Conservation (phyloP, 2,888 invertebrate genomes). For the Rhyacophila evoluta region DNA sequence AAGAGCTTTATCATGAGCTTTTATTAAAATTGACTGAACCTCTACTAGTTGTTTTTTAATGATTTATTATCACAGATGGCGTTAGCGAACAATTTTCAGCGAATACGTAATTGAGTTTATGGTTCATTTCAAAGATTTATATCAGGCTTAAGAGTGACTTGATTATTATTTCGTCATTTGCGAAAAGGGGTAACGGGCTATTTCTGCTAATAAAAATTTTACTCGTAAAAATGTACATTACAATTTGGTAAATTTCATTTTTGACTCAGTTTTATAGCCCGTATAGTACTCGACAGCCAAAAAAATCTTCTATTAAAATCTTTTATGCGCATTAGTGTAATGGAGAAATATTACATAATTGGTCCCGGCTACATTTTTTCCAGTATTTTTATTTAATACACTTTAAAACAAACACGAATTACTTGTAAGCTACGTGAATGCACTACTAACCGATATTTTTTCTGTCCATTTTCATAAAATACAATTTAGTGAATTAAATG, state of each 20-base stretch:
- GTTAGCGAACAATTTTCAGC: conserved; percentile 24
- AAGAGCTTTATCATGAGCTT: not conserved
- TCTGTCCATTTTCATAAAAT: not conserved
- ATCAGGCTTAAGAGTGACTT: not conserved
- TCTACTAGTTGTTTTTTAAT: conserved; percentile 16
- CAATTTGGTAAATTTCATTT: conserved; percentile 5
- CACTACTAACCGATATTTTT: not conserved
- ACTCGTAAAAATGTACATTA: conserved; percentile 25
- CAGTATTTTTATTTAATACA: not conserved
- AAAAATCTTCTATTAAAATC: conserved; percentile 19
- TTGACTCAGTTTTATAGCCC: conserved; percentile 19
- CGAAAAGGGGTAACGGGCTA: not conserved
- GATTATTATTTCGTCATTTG: conserved; percentile 31
- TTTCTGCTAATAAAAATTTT: conserved; percentile 9
- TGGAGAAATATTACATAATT: conserved; percentile 16
- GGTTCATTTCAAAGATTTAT: conserved; percentile 44
- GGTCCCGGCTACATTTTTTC: not conserved
- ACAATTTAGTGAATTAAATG: too few species aligned
- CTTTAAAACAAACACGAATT: not conserved
- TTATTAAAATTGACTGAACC: conserved; percentile 4
- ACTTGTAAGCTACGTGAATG: not conserved
- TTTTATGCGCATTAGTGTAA: conserved; percentile 25
- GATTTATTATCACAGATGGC: conserved; percentile 26
- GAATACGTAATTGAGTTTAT: conserved; percentile 42
- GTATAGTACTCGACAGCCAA: not conserved